Conservation (phyloP, 2,113 vertebrate genomes). For the Dascyllus trimaculatus region DNA sequence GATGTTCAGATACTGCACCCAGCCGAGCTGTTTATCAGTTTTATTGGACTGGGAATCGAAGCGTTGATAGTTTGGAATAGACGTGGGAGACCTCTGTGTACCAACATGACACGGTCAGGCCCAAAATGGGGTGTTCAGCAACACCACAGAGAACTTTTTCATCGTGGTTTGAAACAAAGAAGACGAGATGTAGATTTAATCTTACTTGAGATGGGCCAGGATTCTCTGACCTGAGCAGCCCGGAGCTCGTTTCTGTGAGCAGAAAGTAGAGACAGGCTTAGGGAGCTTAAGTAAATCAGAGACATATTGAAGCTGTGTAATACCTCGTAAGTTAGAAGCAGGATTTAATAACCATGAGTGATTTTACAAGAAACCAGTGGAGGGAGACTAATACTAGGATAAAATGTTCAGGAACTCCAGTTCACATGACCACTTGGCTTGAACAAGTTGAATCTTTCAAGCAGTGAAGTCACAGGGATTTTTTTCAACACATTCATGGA, state of each 20-base stretch:
- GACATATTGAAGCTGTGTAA: conserved; percentile 16
- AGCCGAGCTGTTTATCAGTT: conserved; percentile 16
- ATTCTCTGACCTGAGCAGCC: neutral
- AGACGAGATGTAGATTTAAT: neutral
- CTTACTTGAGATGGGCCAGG: neutral
- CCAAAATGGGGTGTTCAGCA: conserved; percentile 20
- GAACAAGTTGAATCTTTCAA: too few relatives aligned
- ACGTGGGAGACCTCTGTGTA: neutral
- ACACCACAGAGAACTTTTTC: neutral
- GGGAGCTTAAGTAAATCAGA: neutral
- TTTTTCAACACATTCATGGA: neutral
- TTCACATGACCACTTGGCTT: neutral
- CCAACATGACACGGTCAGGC: neutral
- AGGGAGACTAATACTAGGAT: conserved; percentile 29
- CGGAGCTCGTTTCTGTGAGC: neutral
- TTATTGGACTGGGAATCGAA: conserved; percentile 35
- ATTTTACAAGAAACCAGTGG: conserved; percentile 13
- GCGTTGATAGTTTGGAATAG: conserved; percentile 6
- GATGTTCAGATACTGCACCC: neutral
- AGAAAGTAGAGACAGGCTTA: neutral
- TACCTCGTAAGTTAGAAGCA: conserved; percentile 4
- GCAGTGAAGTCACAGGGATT: too few relatives aligned
- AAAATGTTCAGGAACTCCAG: conserved; percentile 1
- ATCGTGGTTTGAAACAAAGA: neutral
- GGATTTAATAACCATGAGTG: conserved; percentile 26